phyloP scores from a whole-genome alignment of 2,797 vertebrate species.

The Xerus rutilus region DNA sequence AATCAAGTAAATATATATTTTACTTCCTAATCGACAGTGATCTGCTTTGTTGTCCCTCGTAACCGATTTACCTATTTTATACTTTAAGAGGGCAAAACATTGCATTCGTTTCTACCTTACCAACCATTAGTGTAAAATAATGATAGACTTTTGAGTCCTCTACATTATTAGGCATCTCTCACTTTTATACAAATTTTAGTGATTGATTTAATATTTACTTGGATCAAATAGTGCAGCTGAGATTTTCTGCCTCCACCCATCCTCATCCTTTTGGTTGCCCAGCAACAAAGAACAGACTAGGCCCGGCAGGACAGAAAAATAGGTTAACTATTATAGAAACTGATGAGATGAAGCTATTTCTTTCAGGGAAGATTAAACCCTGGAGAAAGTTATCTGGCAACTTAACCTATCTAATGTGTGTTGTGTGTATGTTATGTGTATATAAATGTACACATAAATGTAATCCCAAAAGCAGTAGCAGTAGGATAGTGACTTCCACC shows the following conservation, averaged over 20 bases:
- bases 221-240: constrained; percentile 38
- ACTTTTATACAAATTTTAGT: constrained; percentile 44
- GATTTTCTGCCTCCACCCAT: not conserved
- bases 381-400: not conserved
- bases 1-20: not conserved
- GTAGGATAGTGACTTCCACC: not conserved
- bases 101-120: not conserved
- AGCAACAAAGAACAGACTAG: constrained; percentile 58
- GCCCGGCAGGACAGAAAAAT: not conserved
- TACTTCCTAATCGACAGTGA: not conserved
- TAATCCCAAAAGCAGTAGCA: not conserved
- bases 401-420: not conserved
- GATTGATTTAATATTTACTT: constrained; percentile 65
- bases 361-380: not conserved
- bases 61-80: not conserved
- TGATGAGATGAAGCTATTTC: not conserved
- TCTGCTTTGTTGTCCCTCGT: not conserved
- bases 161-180: constrained; percentile 10
- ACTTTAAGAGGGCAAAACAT: not conserved
- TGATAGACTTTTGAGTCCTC: not conserved
- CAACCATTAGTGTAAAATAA: constrained; percentile 45
- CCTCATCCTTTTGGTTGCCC: constrained; percentile 61
- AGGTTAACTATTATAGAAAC: constrained; percentile 12
- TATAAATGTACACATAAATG: not conserved
- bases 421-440: not conserved